These are phyloP conservation scores for Percopsis omiscomaycus DNA, from an alignment of 2,797 vertebrate species.

Conservation along the genomic window DNA sequence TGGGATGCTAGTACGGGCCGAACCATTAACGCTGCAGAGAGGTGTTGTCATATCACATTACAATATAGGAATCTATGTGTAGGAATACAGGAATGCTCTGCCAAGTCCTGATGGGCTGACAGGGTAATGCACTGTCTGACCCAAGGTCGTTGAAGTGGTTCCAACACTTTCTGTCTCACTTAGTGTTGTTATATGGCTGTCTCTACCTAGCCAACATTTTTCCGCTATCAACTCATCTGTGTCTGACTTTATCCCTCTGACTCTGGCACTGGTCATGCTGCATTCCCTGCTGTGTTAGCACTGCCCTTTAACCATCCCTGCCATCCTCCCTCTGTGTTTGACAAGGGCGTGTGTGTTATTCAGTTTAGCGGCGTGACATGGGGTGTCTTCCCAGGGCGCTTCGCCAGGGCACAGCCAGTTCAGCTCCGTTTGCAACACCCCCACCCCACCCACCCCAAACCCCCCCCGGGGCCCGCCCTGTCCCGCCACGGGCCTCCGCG, in stretches of 20 bases:
- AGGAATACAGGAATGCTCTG: neutral
- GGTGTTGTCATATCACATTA: conserved; percentile 28
- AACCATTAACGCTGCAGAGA: conserved; percentile 7
- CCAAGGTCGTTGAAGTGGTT: conserved; percentile 10
- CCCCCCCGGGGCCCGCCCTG: conserved; percentile 60
- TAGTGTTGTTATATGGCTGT: too few relatives aligned
- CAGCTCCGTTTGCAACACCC: conserved; percentile 18
- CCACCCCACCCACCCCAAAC: conserved; percentile 36
- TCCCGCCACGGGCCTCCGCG: conserved; percentile 54
- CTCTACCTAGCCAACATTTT: too few relatives aligned
- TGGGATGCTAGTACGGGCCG: conserved; percentile 25
- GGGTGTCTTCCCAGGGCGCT: conserved; percentile 76
- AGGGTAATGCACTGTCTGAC: conserved; percentile 1
- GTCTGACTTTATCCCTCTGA: too few relatives aligned
- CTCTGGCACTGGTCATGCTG: too few relatives aligned
- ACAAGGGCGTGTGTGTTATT: neutral
- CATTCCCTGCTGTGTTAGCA: too few relatives aligned
- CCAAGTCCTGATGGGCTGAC: conserved; percentile 33
- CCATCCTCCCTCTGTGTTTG: conserved; percentile 34
- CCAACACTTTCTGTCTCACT: neutral
- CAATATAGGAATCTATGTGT: conserved; percentile 20
- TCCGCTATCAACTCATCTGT: too few relatives aligned
- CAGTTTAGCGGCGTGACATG: conserved; percentile 49
- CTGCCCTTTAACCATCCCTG: too few relatives aligned
- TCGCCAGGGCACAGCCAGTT: conserved; percentile 60